These are phyloP conservation scores for Mystacides longicornis DNA, from an alignment of 2,888 invertebrate genomes.

Conservation along the genomic window DNA sequence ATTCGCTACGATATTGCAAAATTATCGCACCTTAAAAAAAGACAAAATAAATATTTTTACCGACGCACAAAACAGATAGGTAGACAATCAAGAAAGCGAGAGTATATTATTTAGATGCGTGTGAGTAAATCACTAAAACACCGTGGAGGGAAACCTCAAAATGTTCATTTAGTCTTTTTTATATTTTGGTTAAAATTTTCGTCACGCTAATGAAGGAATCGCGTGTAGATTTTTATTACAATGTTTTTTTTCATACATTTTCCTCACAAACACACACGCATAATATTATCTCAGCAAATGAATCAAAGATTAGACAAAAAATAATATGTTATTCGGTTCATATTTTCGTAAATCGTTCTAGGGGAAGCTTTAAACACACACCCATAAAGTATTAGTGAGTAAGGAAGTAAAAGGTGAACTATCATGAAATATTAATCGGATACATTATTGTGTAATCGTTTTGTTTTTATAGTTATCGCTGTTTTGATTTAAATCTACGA, in stretches of 20 bases:
- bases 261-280: too few species aligned
- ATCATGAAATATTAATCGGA: not conserved
- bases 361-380: not conserved
- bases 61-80: too few species aligned
- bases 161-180: not conserved
- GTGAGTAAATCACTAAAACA: not conserved
- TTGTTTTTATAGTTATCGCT: too few species aligned
- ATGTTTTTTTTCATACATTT: constrained; percentile 1
- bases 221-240: too few species aligned
- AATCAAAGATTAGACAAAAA: constrained; percentile 1
- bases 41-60: too few species aligned
- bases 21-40: too few species aligned
- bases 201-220: not conserved
- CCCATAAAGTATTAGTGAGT: too few species aligned
- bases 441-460: not conserved
- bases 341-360: not conserved
- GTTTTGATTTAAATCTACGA: too few species aligned
- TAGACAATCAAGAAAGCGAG: too few species aligned
- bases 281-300: not conserved
- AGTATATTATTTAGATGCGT: not conserved
- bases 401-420: too few species aligned
- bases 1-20: too few species aligned
- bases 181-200: constrained; percentile 2
- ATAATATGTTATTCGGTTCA: not conserved
- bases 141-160: not conserved